Percentiles rank a stretch among this genome's conserved stretches.
phyloP scores from a whole-genome alignment of 1,140 invertebrate species.

The Cardiocondyla obscurior region DNA sequence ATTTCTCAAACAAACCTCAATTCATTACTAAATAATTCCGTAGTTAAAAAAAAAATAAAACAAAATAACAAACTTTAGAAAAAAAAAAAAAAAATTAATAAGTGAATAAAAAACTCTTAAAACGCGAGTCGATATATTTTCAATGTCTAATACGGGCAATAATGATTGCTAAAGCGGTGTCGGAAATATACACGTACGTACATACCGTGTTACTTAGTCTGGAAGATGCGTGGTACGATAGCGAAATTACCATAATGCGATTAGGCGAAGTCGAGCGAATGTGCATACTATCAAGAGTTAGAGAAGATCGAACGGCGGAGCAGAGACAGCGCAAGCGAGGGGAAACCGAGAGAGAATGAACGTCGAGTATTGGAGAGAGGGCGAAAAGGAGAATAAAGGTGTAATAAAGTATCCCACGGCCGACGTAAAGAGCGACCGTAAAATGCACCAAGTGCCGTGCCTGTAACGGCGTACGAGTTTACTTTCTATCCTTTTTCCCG shows the following conservation, averaged over 20 bases:
- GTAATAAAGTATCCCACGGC: slow-evolving; percentile 60
- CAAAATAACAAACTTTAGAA: no score
- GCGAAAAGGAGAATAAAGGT: slow-evolving; percentile 21
- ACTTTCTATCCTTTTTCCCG: slow-evolving; percentile 13
- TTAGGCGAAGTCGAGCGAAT: slow-evolving; percentile 59
- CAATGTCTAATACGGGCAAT: neutral
- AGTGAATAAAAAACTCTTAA: no score
- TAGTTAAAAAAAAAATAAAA: neutral
- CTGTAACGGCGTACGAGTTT: slow-evolving; percentile 61
- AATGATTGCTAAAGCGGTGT: slow-evolving; percentile 9
- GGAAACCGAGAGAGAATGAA: neutral
- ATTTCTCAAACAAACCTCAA: slow-evolving; percentile 32
- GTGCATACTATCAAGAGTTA: slow-evolving; percentile 58
- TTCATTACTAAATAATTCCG: neutral
- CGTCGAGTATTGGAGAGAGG: neutral
- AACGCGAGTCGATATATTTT: neutral
- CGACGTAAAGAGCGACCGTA: slow-evolving; percentile 64
- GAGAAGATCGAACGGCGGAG: slow-evolving; percentile 2
- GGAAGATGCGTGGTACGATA: slow-evolving; percentile 54
- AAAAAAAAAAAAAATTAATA: no score
- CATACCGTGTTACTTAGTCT: slow-evolving; percentile 29
- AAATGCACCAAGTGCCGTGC: slow-evolving; percentile 61
- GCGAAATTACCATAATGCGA: slow-evolving; percentile 66
- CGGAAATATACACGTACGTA: neutral
- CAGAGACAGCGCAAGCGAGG: neutral